These are phyloP conservation scores for Idaea dimidiata DNA, from an alignment of 2,888 invertebrate species.

Conservation along the genomic window DNA sequence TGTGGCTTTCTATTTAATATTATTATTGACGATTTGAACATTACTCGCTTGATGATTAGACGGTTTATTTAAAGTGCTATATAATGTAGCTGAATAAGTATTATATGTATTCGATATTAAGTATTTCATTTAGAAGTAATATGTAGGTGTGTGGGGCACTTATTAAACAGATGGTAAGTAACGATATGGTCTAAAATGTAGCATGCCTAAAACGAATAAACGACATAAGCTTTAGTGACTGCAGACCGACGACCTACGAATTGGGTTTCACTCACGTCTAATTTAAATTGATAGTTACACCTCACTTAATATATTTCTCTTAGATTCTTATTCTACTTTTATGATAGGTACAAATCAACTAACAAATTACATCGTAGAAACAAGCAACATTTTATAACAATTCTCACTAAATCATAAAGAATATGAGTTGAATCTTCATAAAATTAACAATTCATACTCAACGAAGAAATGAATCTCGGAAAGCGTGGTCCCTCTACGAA, in stretches of 20 bases:
- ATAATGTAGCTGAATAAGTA: not conserved
- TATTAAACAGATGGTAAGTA: no score
- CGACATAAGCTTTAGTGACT: no score
- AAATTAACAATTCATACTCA: constrained; percentile 77
- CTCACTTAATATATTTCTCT: no score
- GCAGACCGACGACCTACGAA: no score
- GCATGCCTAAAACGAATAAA: no score
- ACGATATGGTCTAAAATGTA: no score
- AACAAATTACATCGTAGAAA: constrained; percentile 22
- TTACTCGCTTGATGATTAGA: not conserved
- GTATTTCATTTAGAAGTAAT: not conserved
- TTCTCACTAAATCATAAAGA: constrained; percentile 57
- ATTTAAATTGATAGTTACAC: no score
- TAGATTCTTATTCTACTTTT: not conserved
- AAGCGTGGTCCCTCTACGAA: constrained; percentile 58
- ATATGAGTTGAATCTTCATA: constrained; percentile 68
- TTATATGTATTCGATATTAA: not conserved
- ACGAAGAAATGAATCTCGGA: constrained; percentile 70
- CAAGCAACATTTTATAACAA: constrained; percentile 34
- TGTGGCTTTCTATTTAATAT: constrained; percentile 46
- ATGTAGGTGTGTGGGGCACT: not conserved
- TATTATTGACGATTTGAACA: constrained; percentile 20
- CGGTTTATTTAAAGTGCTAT: not conserved
- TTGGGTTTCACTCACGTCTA: no score
- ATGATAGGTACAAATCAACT: not conserved